Base-by-base conservation (phyloP, 2,888 invertebrate genomes). In the Nowickia ferox region DNA sequence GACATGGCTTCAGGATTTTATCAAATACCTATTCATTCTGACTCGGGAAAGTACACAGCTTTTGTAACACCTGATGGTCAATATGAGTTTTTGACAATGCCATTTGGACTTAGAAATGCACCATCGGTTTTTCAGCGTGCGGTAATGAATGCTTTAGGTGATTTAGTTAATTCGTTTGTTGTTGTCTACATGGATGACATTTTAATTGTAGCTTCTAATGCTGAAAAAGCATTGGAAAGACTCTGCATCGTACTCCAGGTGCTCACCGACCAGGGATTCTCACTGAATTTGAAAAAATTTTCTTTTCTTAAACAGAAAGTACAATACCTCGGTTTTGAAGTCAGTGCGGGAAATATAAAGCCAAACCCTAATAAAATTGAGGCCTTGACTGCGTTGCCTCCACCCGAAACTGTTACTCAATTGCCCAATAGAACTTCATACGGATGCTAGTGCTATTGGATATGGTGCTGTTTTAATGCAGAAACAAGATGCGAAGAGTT, bases 181-280 rank as follows among this genome's bases (percentile, higher is more conserved):
- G 63, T 63, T 48, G 63, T 46, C 48, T 63, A 75, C 63, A 65
- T 75, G 65, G 55, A 76, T 22, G 76, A 66, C 40, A 76, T 76
- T 17, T 13, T 63, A 9, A 63, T 75, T 48, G 63, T 61, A 9
- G 63, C 61, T 38, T 22, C 38, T 30, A 63, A 46, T 46, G 44
- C 53, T 65, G 44, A 55, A 53, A 55, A 76, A 46, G 66, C 55
- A 44, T 66, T 66, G 40, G 55, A 55, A 57, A 76, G 15, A 40
- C 51, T 63, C 11, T 40, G 48, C 13, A 65, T 40, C 46, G 66
- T 76, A 30, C 42, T 65, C 9, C 55, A 51, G 15, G 44, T 19
- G 42, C 22, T 76, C 13, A 65, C 76, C 30, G 30, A 30, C 30
- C 30, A 30, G 2, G 30, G 30, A 30, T 30, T 30, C 30, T 30